Evolutionary conservation across 2,113 vertebrate species (phyloP).

Genomic region (Rissa tridactyla): DNA sequence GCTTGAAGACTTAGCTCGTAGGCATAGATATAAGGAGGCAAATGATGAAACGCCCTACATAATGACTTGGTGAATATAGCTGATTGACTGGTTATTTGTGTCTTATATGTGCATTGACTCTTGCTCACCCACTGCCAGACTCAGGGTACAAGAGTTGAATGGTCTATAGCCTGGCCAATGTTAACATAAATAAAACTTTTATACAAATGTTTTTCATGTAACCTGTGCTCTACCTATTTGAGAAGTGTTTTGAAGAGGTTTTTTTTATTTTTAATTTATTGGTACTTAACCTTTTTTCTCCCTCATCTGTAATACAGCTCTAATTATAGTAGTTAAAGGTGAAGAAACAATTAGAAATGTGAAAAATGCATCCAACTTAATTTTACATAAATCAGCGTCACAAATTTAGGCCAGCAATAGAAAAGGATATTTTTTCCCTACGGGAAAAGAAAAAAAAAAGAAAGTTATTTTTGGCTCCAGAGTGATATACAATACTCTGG

Average conservation of each 20-base stretch:
- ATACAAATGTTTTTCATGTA: background rate
- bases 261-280: background rate
- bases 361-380: background rate
- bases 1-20: background rate
- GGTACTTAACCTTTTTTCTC: constrained; percentile 26
- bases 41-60: background rate
- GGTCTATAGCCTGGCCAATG: background rate
- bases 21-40: background rate
- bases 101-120: background rate
- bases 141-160: background rate
- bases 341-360: constrained; percentile 19
- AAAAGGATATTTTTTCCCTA: background rate
- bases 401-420: background rate
- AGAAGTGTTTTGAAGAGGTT: background rate
- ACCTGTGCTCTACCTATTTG: background rate
- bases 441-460: background rate
- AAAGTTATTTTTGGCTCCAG: background rate
- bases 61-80: background rate
- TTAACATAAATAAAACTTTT: background rate
- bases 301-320: background rate
- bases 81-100: background rate
- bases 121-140: background rate
- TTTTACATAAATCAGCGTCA: background rate
- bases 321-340: background rate
- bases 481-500: background rate